Conservation (phyloP, 2,797 vertebrate genomes). For the Chelon labrosus region DNA sequence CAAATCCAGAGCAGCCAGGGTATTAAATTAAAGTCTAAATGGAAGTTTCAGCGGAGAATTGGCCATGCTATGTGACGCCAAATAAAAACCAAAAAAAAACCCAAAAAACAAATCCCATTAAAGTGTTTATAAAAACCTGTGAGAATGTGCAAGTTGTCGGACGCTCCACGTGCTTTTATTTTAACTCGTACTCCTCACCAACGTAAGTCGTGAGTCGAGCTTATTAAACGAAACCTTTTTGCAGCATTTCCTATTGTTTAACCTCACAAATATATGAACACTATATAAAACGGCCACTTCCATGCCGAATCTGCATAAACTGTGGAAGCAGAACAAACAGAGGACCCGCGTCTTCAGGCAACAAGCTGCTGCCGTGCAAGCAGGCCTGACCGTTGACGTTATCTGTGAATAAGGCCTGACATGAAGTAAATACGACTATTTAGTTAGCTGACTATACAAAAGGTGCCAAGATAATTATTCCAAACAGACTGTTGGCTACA, state of each 20-base stretch:
- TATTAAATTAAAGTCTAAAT: conserved; percentile 63
- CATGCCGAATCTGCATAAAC: not conserved
- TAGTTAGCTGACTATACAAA: conserved; percentile 49
- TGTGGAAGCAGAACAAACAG: conserved; percentile 15
- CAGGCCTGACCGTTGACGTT: conserved; percentile 21
- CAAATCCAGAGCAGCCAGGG: conserved; percentile 50
- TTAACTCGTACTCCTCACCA: not conserved
- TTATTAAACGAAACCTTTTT: not conserved
- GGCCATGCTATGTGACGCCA: conserved; percentile 39
- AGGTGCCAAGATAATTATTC: conserved; percentile 54
- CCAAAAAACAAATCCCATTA: conserved; percentile 39
- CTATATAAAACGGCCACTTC: not conserved
- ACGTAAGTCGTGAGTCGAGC: not conserved
- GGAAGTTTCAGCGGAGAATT: conserved; percentile 57
- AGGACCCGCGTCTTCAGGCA: conserved; percentile 10
- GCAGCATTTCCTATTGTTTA: conserved; percentile 9
- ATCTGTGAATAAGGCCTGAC: conserved; percentile 47
- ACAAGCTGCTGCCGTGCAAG: conserved; percentile 21
- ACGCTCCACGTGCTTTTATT: not conserved
- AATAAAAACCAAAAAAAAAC: conserved; percentile 30
- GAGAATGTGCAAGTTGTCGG: conserved; percentile 17
- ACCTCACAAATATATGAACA: conserved; percentile 8
- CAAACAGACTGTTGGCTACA: conserved; percentile 54
- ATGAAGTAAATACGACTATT: conserved; percentile 48
- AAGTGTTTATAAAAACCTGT: conserved; percentile 41